These are phyloP conservation scores for Cladorhizidae sp. DNA, from an alignment of 37 sponge, comb jelly and placozoan genomes.

Conservation along the genomic window DNA sequence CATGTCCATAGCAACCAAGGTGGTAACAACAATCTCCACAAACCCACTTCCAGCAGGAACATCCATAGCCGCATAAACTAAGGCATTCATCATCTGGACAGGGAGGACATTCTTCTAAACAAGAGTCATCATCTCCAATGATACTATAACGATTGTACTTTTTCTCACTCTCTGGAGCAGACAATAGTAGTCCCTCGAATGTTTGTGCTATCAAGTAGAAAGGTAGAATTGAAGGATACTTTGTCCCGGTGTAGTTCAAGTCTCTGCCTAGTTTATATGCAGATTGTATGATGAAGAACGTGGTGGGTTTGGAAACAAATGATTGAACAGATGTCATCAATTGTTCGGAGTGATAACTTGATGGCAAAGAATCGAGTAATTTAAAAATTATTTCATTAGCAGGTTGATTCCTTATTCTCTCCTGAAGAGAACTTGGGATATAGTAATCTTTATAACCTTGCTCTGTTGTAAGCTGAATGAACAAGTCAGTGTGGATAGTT, in stretches of 20 bases:
- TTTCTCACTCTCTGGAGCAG: no score
- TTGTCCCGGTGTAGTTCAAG: background rate
- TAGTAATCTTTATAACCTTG: no score
- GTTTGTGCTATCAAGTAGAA: background rate
- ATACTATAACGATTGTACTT: no score
- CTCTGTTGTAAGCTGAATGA: no score
- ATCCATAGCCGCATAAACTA: slow-evolving; percentile 77
- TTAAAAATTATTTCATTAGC: background rate
- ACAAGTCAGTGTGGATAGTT: no score
- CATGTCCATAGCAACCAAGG: slow-evolving; percentile 82
- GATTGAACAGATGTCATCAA: background rate
- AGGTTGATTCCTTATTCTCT: no score
- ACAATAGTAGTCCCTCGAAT: no score
- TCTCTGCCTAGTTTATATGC: background rate
- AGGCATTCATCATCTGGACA: slow-evolving; percentile 71
- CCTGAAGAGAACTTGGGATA: no score
- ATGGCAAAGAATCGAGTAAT: background rate
- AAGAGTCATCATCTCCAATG: no score
- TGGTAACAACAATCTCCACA: slow-evolving; percentile 92
- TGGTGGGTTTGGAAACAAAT: background rate
- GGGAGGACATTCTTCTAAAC: slow-evolving; percentile 60
- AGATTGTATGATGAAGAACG: background rate
- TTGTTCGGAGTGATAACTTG: background rate
- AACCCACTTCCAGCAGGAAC: slow-evolving; percentile 83
- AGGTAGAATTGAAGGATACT: background rate